Conservation (phyloP, 2,797 vertebrate genomes). For the Spea hammondii region DNA sequence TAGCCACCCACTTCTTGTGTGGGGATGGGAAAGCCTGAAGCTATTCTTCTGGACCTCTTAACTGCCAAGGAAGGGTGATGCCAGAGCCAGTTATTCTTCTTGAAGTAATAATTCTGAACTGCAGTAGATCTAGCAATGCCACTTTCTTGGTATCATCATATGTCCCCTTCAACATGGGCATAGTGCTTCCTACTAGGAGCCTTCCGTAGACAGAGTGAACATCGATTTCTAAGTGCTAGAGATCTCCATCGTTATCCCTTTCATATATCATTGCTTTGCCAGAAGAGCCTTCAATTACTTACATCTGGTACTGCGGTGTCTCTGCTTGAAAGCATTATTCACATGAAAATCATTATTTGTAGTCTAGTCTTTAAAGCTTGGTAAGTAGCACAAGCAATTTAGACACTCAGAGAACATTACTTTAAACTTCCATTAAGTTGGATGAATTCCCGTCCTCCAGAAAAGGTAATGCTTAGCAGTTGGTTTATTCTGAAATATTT, state of each 20-base stretch:
- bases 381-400: background rate
- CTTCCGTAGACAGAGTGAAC: no score
- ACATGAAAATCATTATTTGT: conserved; percentile 12
- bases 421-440: conserved; percentile 5
- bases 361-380: background rate
- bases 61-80: no score
- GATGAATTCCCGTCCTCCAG: background rate
- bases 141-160: no score
- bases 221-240: no score
- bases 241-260: background rate
- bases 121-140: no score
- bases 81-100: no score
- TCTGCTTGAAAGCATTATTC: background rate
- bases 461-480: background rate
- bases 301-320: background rate
- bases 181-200: no score
- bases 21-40: no score
- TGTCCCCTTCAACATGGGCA: no score
- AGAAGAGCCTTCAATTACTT: conserved; percentile 4
- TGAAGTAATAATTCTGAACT: no score
- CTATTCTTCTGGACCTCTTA: no score
- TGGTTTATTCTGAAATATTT: background rate
- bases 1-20: no score
- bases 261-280: background rate
- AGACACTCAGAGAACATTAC: background rate